phyloP scores from a whole-genome alignment of 2,888 invertebrate species.

The Lasioglossum malachurum region DNA sequence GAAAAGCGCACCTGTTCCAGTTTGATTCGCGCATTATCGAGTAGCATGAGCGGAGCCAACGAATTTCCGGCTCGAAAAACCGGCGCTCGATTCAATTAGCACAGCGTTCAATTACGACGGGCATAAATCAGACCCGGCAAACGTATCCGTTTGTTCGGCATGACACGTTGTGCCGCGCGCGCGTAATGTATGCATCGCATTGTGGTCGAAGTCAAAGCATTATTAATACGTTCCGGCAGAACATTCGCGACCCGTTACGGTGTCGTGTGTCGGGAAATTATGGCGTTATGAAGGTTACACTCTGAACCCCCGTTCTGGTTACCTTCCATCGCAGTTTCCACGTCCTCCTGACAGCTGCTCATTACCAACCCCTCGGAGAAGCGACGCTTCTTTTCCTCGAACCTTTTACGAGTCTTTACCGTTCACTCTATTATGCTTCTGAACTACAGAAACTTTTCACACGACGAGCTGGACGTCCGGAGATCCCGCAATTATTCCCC shows the following conservation, averaged over 20 bases:
- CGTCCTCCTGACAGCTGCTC: background rate
- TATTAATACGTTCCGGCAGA: slow-evolving; percentile 70
- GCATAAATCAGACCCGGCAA: slow-evolving; percentile 58
- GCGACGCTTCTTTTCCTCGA: background rate
- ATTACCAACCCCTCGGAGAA: background rate
- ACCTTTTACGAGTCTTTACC: background rate
- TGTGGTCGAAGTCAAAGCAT: slow-evolving; percentile 70
- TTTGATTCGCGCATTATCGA: slow-evolving; percentile 2
- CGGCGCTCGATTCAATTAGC: slow-evolving; percentile 55
- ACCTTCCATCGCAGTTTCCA: slow-evolving; percentile 29
- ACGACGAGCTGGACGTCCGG: background rate
- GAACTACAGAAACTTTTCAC: background rate
- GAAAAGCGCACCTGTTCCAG: slow-evolving; percentile 13
- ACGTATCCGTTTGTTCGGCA: slow-evolving; percentile 59
- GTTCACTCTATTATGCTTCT: background rate
- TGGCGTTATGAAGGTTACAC: slow-evolving; percentile 48
- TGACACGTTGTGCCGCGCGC: slow-evolving; percentile 54
- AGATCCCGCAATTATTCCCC: background rate
- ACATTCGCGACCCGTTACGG: slow-evolving; percentile 62
- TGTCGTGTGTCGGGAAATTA: slow-evolving; percentile 64
- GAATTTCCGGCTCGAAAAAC: slow-evolving; percentile 45
- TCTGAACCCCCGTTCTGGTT: slow-evolving; percentile 16
- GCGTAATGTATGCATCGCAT: slow-evolving; percentile 67
- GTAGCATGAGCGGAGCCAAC: slow-evolving; percentile 7
- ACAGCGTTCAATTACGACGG: slow-evolving; percentile 55